A percentile compares a stretch with the other conserved stretches of the same genome.
Evolutionary conservation across 2,113 vertebrate species (phyloP).

Genomic region (Nothoprocta pentlandii): DNA sequence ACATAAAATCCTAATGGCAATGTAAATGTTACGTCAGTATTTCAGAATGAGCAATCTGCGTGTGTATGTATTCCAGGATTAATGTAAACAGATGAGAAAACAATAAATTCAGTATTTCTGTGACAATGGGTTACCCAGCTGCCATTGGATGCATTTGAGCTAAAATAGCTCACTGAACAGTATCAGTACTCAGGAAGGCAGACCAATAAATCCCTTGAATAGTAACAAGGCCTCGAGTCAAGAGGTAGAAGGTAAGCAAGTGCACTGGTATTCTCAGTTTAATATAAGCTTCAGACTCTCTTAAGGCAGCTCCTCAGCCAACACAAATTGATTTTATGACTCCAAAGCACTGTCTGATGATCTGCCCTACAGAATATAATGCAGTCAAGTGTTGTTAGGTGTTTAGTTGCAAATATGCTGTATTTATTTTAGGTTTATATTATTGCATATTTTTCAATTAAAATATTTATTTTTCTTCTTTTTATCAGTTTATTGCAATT

Average conservation of each 20-base stretch:
- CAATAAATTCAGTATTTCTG: neutral
- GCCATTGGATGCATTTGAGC: neutral
- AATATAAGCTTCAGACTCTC: neutral
- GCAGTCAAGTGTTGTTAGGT: neutral
- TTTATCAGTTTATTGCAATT: neutral
- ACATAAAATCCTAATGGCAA: neutral
- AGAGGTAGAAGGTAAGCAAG: neutral
- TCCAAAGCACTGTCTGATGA: neutral
- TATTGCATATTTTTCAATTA: neutral
- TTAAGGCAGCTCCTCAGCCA: neutral
- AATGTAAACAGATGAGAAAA: neutral
- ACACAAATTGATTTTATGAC: neutral
- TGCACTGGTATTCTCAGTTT: neutral
- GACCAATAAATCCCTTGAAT: neutral
- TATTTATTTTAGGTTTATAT: neutral
- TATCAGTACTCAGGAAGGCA: neutral
- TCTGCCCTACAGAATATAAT: neutral
- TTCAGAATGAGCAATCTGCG: neutral
- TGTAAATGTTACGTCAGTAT: neutral
- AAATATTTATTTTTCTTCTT: neutral
- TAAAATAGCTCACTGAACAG: neutral
- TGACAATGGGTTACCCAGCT: neutral
- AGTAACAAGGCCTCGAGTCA: neutral
- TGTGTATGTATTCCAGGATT: neutral
- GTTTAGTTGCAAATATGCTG: neutral